These are phyloP conservation scores for Echinometra lucunter DNA, from an alignment of 53 echinoderm and acorn worm genomes.

Conservation along the genomic window DNA sequence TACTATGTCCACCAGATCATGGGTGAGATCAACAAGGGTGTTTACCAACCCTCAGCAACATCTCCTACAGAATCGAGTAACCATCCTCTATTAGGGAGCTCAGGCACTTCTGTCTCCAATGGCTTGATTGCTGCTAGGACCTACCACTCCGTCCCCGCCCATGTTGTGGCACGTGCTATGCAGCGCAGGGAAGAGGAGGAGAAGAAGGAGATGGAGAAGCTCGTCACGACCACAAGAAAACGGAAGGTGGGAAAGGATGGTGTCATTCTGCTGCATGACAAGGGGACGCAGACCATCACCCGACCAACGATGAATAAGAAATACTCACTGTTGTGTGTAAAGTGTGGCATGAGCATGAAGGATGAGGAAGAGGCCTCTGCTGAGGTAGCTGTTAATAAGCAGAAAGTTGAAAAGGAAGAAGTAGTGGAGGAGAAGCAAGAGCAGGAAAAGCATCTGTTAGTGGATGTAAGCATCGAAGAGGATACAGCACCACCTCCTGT, in stretches of 20 bases:
- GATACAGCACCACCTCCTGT: constrained; percentile 67
- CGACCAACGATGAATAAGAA: constrained; percentile 72
- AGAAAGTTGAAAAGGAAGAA: not conserved
- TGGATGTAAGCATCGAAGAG: constrained; percentile 68
- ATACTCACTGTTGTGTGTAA: constrained; percentile 82
- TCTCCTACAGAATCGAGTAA: constrained; percentile 72
- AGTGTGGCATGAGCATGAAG: constrained; percentile 86
- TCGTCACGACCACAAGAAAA: constrained; percentile 79
- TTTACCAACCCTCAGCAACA: constrained; percentile 59
- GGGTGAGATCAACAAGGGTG: constrained; percentile 84
- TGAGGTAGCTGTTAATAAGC: not conserved
- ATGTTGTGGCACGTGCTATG: constrained; percentile 95
- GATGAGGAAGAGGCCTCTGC: constrained; percentile 69
- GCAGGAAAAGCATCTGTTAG: constrained; percentile 44
- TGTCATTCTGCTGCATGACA: constrained; percentile 83
- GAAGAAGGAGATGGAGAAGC: constrained; percentile 91
- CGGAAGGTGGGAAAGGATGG: constrained; percentile 78
- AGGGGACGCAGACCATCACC: constrained; percentile 89
- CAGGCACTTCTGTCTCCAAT: constrained; percentile 57
- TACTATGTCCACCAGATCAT: constrained; percentile 99
- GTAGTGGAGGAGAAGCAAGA: not conserved
- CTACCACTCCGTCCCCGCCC: constrained; percentile 94
- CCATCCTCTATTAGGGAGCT: constrained; percentile 83
- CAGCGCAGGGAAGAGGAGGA: constrained; percentile 95
- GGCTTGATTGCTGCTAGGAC: constrained; percentile 87